Evolutionary conservation across 2,113 vertebrate species (phyloP).

Genomic region (Aplodontia rufa): DNA sequence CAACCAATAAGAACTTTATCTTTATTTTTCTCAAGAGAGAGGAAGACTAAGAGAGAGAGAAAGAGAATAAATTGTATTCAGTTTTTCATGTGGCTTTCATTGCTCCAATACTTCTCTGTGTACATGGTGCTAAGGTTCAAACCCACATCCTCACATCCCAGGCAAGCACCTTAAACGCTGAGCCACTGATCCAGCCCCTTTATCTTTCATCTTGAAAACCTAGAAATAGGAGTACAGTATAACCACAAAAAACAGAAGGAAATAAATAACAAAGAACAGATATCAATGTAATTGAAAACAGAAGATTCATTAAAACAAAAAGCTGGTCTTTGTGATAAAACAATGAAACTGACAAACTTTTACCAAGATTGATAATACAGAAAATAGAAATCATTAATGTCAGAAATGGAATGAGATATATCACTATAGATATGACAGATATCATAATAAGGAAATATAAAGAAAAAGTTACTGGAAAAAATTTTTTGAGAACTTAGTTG

Average conservation of each 20-base stretch:
- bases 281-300: not conserved
- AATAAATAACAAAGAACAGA: not conserved
- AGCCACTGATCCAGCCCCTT: too few relatives aligned
- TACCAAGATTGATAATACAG: not conserved
- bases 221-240: not conserved
- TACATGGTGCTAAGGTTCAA: too few relatives aligned
- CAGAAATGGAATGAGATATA: not conserved
- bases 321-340: too few relatives aligned
- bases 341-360: too few relatives aligned
- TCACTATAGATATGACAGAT: not conserved
- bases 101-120: too few relatives aligned
- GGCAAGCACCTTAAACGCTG: too few relatives aligned
- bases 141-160: too few relatives aligned
- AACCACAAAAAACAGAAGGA: not conserved
- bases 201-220: not conserved
- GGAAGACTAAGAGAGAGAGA: too few relatives aligned
- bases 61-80: too few relatives aligned
- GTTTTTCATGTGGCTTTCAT: too few relatives aligned
- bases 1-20: not conserved
- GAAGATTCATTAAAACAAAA: not conserved
- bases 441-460: not conserved
- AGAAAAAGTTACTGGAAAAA: too few relatives aligned
- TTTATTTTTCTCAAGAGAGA: too few relatives aligned
- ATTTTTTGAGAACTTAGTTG: not conserved
- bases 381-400: not conserved